Base-by-base conservation (phyloP, 2,888 invertebrate species). In the Drosophila ochracea region DNA sequence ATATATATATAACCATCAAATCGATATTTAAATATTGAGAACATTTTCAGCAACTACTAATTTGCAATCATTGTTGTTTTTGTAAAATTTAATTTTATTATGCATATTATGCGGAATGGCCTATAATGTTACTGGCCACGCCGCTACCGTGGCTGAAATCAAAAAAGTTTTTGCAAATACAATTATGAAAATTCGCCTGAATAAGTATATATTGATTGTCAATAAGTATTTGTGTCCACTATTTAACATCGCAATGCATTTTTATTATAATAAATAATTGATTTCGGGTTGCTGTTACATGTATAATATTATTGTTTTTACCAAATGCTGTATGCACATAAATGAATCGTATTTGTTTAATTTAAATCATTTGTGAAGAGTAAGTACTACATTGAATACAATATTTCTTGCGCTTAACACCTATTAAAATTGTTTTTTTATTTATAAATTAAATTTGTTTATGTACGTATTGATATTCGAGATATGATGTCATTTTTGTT, bases 41-140 rank as follows among this genome's bases (percentile, higher is more conserved):
- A 68, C 73, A 84, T 82, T 82, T 84, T 60, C 82, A 68, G 67
- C 79, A 86, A 81, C 83, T 83, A 75, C 77, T 84, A 84, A 87
- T 85, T 85, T 85, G 87, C 87, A 84, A 83, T 85, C 85, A 87
- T 82, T 78, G 75, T 62, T 70, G 68, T 82, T 85, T 85, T 84
- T 87, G 87, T 85, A 80, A 82, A 87, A 87, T 87, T 84, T 82
- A 83, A 87, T 87, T 84, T 84, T 76, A 85, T 85, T 83, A 86
- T 84, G 73, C 62, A 63, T 68, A 81, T 79, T 79, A 67, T 70
- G 60, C 68, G 50, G 62, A 60, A 63, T 60, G 35, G 68, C 65
- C 63, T 50, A 50, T 63, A 61, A 33, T 30, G 52, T 25, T 54
- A 28, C 59, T 50, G 63, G 63, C 66, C 41, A 31, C 13, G 65